Conservation (phyloP, 2,113 vertebrate genomes). For the Ceratotherium simum region DNA sequence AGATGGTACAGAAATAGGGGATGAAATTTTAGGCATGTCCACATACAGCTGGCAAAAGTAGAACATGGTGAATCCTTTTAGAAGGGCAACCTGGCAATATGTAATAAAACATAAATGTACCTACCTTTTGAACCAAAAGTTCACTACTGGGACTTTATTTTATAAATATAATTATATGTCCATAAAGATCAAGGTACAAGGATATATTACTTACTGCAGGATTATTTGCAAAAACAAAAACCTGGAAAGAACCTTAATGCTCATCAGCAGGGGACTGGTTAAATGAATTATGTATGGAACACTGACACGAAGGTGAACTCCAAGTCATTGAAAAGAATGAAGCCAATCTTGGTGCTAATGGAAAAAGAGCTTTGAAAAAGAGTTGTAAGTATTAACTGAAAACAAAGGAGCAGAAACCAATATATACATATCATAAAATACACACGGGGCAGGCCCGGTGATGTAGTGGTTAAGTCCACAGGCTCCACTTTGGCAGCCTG, state of each 20-base stretch:
- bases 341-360: background rate
- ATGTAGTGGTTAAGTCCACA: too few species aligned
- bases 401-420: background rate
- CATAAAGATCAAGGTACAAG: background rate
- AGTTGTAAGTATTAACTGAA: background rate
- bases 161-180: background rate
- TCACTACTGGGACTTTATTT: background rate
- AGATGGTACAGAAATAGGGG: background rate
- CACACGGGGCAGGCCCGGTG: too few species aligned
- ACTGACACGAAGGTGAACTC: background rate
- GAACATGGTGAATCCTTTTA: background rate
- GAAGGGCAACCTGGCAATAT: background rate
- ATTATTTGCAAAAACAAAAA: background rate
- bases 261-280: background rate
- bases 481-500: too few species aligned
- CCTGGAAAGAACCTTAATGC: background rate
- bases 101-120: background rate
- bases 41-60: background rate
- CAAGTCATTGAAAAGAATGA: background rate
- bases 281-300: background rate
- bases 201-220: background rate
- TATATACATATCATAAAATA: background rate
- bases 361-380: background rate
- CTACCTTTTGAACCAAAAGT: slow-evolving; percentile 11
- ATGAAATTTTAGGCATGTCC: background rate